Conservation (phyloP, 2,113 vertebrate genomes). For the Todiramphus saurophagus region DNA sequence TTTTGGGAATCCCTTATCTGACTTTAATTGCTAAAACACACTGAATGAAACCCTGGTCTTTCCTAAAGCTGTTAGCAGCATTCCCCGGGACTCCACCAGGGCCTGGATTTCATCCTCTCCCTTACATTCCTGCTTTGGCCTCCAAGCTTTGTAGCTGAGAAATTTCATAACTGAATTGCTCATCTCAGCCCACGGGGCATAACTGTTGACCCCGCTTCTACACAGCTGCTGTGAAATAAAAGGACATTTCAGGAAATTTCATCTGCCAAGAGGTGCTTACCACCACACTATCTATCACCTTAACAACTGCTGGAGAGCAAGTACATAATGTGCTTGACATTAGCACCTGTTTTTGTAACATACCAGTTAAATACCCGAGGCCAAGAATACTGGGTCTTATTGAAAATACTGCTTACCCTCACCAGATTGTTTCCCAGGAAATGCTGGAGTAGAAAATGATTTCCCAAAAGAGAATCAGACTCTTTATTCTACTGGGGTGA, state of each 20-base stretch:
- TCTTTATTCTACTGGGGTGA: not conserved
- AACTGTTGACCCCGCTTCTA: not conserved
- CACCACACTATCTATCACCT: constrained; percentile 33
- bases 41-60: not conserved
- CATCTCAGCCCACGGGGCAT: constrained; percentile 27
- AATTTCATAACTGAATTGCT: not conserved
- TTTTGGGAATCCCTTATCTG: not conserved
- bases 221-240: not conserved
- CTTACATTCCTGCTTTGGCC: not conserved
- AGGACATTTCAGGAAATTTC: constrained; percentile 49
- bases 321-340: constrained; percentile 51
- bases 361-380: constrained; percentile 29
- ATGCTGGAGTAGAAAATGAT: not conserved
- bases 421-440: constrained; percentile 7
- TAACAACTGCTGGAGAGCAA: constrained; percentile 30
- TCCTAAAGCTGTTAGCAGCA: not conserved
- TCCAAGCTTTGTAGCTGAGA: not conserved
- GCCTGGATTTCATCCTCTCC: not conserved
- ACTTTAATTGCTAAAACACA: constrained; percentile 3
- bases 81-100: not conserved
- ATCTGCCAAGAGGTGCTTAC: constrained; percentile 23
- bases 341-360: constrained; percentile 48
- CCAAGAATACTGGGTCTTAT: constrained; percentile 23
- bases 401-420: not conserved
- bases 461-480: not conserved